A percentile compares a stretch with the other conserved stretches of the same genome.
Evolutionary conservation across 2,888 invertebrate species (phyloP).

Genomic region (Coleophora deauratella): DNA sequence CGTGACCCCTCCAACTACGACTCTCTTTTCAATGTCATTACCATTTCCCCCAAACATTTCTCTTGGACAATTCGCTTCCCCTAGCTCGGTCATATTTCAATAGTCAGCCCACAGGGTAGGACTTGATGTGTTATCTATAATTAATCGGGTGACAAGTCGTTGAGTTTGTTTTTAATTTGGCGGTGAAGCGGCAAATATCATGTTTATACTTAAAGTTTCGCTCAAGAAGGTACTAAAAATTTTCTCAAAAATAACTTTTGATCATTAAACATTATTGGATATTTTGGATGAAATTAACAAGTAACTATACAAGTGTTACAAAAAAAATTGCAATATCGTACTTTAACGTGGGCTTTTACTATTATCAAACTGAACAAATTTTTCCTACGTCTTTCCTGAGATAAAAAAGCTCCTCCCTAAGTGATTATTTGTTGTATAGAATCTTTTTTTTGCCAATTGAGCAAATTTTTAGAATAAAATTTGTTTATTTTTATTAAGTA

Average conservation of each 20-base stretch:
- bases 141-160: conserved; percentile 1
- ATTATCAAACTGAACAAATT: no score
- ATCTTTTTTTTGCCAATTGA: no score
- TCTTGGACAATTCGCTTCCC: conserved; percentile 12
- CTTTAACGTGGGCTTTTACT: no score
- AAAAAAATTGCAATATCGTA: no score
- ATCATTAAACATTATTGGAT: not conserved
- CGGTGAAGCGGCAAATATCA: not conserved
- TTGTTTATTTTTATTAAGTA: no score
- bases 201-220: not conserved
- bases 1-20: conserved; percentile 9
- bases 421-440: no score
- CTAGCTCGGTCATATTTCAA: conserved; percentile 15
- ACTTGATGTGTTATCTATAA: not conserved
- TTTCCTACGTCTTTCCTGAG: no score
- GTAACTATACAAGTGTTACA: no score
- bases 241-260: not conserved
- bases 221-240: not conserved
- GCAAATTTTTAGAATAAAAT: no score
- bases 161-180: not conserved
- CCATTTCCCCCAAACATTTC: conserved; percentile 22
- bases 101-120: conserved; percentile 8
- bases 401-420: no score
- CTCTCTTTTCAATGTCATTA: conserved; percentile 30
- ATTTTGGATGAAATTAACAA: not conserved